Evolutionary conservation across 2,113 vertebrate species (phyloP).

Genomic region (Phrynosoma blainvillii): DNA sequence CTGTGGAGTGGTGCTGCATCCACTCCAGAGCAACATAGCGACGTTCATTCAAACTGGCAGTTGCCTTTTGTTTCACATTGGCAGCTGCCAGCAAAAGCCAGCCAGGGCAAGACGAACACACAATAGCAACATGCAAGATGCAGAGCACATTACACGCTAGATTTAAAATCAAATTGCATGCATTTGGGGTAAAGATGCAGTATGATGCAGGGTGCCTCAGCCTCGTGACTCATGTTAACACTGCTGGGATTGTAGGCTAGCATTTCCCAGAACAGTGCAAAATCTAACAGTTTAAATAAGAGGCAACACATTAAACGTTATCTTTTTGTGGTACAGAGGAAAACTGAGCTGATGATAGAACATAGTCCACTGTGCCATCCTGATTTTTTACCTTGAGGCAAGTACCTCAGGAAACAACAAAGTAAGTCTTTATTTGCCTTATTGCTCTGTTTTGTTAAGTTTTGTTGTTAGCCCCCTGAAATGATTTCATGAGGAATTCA

Average conservation of each 20-base stretch:
- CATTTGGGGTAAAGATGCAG: slow-evolving; percentile 60
- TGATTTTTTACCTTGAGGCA: not conserved
- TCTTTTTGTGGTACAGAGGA: not conserved
- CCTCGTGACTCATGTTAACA: slow-evolving; percentile 31
- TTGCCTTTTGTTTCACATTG: slow-evolving; percentile 70
- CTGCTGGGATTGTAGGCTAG: slow-evolving; percentile 18
- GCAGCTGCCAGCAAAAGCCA: slow-evolving; percentile 73
- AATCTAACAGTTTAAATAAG: not conserved
- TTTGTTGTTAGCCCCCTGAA: not conserved
- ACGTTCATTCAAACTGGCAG: slow-evolving; percentile 74
- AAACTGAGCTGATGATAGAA: not conserved
- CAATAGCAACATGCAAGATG: slow-evolving; percentile 67
- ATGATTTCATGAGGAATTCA: not conserved
- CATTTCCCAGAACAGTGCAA: not conserved
- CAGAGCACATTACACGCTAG: slow-evolving; percentile 72
- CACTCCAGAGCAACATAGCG: slow-evolving; percentile 63
- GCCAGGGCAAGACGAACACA: slow-evolving; percentile 68
- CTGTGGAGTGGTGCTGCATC: slow-evolving; percentile 51
- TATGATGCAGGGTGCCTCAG: slow-evolving; percentile 53
- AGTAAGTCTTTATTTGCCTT: not conserved
- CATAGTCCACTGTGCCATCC: not conserved
- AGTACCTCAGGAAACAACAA: not conserved
- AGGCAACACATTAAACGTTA: not conserved
- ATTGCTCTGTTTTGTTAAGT: not conserved
- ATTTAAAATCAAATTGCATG: slow-evolving; percentile 72